Evolutionary conservation across 2,888 invertebrate genomes (phyloP), one percentile per base, ranked within the genome.

Genomic region (Choreutis nemorana): DNA sequence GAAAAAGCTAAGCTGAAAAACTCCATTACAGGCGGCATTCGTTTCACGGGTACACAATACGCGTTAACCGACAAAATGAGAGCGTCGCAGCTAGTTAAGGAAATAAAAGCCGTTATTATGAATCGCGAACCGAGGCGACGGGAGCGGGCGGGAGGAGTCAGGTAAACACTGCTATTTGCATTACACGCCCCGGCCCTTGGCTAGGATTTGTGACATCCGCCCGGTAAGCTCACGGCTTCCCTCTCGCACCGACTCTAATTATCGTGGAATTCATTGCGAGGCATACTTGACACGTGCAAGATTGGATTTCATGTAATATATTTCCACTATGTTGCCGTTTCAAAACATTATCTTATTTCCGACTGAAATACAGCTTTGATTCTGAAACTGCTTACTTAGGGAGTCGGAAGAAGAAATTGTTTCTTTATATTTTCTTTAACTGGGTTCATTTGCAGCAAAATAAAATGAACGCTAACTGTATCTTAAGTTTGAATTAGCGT

Each of bases 81-180:
- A 65, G 62, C 61, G 56, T 63, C 57, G 63, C 49, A 63, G 65
- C 67, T 66, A 72, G 66, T 73, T 72, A 68, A 59, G 63, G 64
- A 58, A 65, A 72, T 72, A 73, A 71, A 67, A 67, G 65, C 52
- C 48, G 62, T 65, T 67, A 67, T 65, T 67, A 71, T 68, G 63
- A 67, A 62, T 64, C 53, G 60, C 44, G 45, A 31, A 32, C 33
- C 33, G 34, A 29, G 31, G 39, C 34, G 23, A 48, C 43, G 44
- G 31, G 34, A 34, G 37, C 31, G 42, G 39, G 41, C 37, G 40
- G 44, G 43, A 33, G 50, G 55, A 45, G 52, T 43, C 60, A 64
- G 64, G 70, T 68, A 68, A 71, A 65, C 60, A 61, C 51, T 44
- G 55, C 57, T 70, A 66, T 72, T 73, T 68, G 61, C 62, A 59